These are phyloP conservation scores for Drepana falcataria DNA, from an alignment of 2,888 invertebrate species.

Conservation along the genomic window DNA sequence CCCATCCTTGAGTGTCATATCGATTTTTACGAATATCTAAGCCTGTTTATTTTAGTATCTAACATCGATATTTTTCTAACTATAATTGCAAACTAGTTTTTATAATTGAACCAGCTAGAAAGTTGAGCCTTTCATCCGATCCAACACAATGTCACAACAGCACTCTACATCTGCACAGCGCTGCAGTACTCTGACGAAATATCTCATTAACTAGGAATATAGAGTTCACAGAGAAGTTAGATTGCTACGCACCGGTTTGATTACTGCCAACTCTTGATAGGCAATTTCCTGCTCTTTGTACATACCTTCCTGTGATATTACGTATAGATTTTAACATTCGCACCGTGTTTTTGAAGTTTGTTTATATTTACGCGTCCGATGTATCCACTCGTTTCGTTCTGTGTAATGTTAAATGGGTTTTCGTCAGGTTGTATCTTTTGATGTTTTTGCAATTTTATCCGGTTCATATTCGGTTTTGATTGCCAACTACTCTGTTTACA, in stretches of 20 bases:
- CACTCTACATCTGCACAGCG: conserved; percentile 9
- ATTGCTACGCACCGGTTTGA: conserved; percentile 53
- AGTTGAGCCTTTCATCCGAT: background rate
- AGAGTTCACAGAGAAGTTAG: conserved; percentile 61
- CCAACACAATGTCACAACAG: background rate
- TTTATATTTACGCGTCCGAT: conserved; percentile 19
- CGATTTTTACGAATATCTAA: too few species aligned
- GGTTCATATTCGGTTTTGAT: too few species aligned
- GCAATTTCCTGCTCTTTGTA: conserved; percentile 75
- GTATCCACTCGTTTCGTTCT: background rate
- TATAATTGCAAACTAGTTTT: too few species aligned
- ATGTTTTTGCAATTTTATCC: too few species aligned
- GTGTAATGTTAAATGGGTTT: background rate
- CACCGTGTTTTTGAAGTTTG: conserved; percentile 42
- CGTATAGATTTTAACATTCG: conserved; percentile 58
- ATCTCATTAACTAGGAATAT: conserved; percentile 58
- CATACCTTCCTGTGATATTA: conserved; percentile 53
- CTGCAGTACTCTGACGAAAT: conserved; percentile 41
- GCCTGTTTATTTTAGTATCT: too few species aligned
- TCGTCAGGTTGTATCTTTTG: background rate
- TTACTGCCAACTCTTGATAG: conserved; percentile 66
- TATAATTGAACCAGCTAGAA: background rate
- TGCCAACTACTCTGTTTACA: too few species aligned
- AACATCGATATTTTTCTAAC: too few species aligned
- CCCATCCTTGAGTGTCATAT: too few species aligned